These are phyloP conservation scores for Ceratina japonica DNA, from an alignment of 1,140 invertebrate genomes.

Conservation along the genomic window DNA sequence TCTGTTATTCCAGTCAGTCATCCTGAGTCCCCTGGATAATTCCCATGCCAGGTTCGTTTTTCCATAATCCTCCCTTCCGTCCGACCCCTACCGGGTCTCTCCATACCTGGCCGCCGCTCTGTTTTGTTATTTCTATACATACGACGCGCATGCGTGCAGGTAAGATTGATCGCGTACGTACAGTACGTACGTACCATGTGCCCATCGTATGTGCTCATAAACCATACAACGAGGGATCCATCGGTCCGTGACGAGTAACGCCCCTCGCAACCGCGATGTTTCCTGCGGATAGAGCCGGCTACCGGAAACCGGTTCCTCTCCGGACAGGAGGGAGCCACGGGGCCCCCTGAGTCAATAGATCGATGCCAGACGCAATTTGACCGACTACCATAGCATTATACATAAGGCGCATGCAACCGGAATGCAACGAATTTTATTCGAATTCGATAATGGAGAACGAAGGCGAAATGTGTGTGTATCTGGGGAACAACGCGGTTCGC, in stretches of 20 bases:
- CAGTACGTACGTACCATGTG: slow-evolving; percentile 43
- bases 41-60: background rate
- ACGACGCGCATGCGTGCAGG: slow-evolving; percentile 51
- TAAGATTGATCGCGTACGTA: slow-evolving; percentile 56
- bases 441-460: slow-evolving; percentile 15
- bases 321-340: slow-evolving; percentile 8
- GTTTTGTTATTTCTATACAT: slow-evolving; percentile 27
- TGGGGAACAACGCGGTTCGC: background rate
- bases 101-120: background rate
- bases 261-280: slow-evolving; percentile 48
- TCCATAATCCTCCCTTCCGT: background rate
- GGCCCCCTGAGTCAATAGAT: slow-evolving; percentile 46
- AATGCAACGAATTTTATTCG: slow-evolving; percentile 38
- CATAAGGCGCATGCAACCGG: slow-evolving; percentile 11
- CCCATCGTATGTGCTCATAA: slow-evolving; percentile 60
- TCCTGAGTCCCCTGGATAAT: background rate
- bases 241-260: slow-evolving; percentile 58
- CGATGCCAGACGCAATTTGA: slow-evolving; percentile 51
- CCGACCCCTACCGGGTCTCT: too few relatives aligned
- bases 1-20: background rate
- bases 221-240: slow-evolving; percentile 60
- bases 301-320: slow-evolving; percentile 58
- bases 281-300: slow-evolving; percentile 52
- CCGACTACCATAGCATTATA: slow-evolving; percentile 27
- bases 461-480: too few relatives aligned